These are phyloP conservation scores for Tenrec ecaudatus DNA, from an alignment of 2,113 vertebrate species.

Conservation along the genomic window DNA sequence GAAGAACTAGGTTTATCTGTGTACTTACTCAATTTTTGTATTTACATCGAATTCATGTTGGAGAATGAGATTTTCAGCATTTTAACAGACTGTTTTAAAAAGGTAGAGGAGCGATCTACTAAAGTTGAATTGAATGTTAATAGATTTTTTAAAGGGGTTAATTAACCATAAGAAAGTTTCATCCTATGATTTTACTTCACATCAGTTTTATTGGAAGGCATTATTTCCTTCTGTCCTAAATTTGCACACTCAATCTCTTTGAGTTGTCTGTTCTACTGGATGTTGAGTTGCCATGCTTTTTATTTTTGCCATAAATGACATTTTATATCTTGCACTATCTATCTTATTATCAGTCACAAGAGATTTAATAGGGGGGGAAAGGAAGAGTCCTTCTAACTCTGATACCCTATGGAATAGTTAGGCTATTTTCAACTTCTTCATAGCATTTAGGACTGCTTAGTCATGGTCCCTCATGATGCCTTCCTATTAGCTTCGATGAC, in stretches of 20 bases:
- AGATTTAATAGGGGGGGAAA: not conserved
- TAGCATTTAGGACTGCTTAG: not conserved
- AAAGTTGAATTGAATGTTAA: not conserved
- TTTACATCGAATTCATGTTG: not conserved
- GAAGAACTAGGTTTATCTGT: not conserved
- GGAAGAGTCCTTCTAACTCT: not conserved
- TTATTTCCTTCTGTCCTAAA: not conserved
- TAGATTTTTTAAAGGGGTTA: not conserved
- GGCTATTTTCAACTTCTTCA: not conserved
- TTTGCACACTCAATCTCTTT: not conserved
- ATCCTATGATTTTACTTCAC: not conserved
- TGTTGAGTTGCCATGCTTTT: not conserved
- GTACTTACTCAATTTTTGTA: not conserved
- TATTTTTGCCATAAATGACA: not conserved
- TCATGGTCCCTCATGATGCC: not conserved
- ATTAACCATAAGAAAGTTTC: not conserved
- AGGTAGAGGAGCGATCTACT: not conserved
- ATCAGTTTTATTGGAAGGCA: constrained; percentile 4
- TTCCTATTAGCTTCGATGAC: not conserved
- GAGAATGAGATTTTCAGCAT: not conserved
- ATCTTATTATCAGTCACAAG: not conserved
- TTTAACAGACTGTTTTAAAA: not conserved
- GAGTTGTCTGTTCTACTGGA: not conserved
- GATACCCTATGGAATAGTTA: not conserved
- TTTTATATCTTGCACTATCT: not conserved